phyloP scores from a whole-genome alignment of 2,888 invertebrate species.

The Endotricha flammealis region DNA sequence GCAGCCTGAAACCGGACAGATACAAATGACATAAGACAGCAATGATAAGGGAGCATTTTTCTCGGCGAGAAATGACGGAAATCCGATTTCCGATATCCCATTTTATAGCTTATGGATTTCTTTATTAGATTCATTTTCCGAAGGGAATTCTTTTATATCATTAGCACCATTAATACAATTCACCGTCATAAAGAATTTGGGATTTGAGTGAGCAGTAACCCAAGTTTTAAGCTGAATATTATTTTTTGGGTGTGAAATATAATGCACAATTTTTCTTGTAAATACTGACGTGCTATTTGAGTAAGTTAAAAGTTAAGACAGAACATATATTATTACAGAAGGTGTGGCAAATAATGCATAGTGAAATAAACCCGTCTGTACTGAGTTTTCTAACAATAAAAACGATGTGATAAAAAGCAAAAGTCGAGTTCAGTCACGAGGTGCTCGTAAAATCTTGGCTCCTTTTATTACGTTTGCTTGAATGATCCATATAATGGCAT shows the following conservation, averaged over 20 bases:
- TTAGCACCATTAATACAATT: conserved; percentile 13
- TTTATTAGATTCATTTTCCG: conserved; percentile 14
- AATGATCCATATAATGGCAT: conserved; percentile 53
- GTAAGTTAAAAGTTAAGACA: too few relatives aligned
- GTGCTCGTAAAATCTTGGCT: conserved; percentile 57
- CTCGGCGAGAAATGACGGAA: conserved; percentile 4
- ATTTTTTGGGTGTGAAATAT: too few relatives aligned
- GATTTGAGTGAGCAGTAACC: not conserved
- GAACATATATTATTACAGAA: too few relatives aligned
- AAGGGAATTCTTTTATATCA: conserved; percentile 8
- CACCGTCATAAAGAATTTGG: conserved; percentile 1
- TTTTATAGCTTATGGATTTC: conserved; percentile 14
- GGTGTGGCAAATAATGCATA: too few relatives aligned
- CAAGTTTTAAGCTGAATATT: too few relatives aligned
- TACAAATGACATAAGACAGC: conserved; percentile 11
- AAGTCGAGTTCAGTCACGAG: conserved; percentile 35
- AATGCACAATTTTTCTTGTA: too few relatives aligned
- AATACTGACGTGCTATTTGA: too few relatives aligned
- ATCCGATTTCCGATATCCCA: conserved; percentile 15
- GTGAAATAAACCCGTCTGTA: too few relatives aligned
- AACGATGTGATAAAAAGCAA: conserved; percentile 44
- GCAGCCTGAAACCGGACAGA: conserved; percentile 47
- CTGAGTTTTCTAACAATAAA: conserved; percentile 39
- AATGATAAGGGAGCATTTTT: conserved; percentile 6
- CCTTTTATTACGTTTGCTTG: conserved; percentile 48